Percentiles rank a stretch among this genome's conserved stretches.
Evolutionary conservation across 2,888 invertebrate species (phyloP).

Genomic region (Rotaria sp.): DNA sequence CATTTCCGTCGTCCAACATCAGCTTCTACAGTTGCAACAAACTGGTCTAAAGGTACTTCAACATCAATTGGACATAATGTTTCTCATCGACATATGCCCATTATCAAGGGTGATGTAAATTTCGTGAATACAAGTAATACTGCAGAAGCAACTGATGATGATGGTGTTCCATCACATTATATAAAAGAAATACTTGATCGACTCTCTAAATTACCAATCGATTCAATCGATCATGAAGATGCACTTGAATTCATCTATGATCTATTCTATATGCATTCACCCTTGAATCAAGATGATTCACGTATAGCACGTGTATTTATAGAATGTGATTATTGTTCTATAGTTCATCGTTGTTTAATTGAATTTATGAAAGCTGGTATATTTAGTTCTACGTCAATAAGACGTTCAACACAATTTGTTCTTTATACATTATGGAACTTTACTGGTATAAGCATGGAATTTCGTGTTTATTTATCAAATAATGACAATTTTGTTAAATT

Average conservation of each 20-base stretch:
- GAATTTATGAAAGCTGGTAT: not conserved
- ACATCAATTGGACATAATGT: not conserved
- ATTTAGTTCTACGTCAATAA: not conserved
- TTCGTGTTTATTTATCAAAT: not conserved
- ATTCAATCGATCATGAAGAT: not conserved
- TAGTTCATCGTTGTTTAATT: not conserved
- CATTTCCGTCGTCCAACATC: not conserved
- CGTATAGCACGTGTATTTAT: not conserved
- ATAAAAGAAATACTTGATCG: not conserved
- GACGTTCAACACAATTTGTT: slow-evolving; percentile 13
- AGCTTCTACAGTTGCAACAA: not conserved
- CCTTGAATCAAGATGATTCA: not conserved
- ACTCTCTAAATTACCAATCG: not conserved
- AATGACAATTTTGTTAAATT: not conserved
- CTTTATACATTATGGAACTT: slow-evolving; percentile 3
- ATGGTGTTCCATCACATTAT: not conserved
- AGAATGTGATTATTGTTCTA: not conserved
- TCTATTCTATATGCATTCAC: not conserved
- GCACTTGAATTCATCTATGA: not conserved
- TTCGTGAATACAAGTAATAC: not conserved
- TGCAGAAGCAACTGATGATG: not conserved
- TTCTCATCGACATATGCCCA: not conserved
- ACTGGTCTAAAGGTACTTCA: not conserved
- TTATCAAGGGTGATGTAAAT: not conserved
- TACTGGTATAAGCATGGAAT: not conserved